Percentiles rank a stretch among this genome's conserved stretches.
Conservation (phyloP, 1,140 invertebrate species). For the Reticulitermes speratus region DNA sequence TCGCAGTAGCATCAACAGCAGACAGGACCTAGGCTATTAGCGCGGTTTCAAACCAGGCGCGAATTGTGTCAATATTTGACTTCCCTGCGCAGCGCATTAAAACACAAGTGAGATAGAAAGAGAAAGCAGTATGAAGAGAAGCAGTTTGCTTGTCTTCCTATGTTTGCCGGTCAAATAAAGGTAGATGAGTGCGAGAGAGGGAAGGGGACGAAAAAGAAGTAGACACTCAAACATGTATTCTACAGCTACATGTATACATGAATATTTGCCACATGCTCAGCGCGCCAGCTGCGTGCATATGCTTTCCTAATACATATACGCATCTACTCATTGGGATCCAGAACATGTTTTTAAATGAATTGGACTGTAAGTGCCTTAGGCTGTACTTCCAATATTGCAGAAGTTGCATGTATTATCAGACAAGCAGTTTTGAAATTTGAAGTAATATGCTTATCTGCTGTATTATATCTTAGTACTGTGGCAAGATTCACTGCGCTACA, state of each 20-base stretch:
- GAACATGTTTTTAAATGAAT: not conserved
- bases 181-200: not conserved
- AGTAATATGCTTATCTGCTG: no score
- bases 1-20: not conserved
- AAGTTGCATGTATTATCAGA: not conserved
- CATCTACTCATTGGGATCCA: not conserved
- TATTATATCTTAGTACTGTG: no score
- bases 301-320: not conserved
- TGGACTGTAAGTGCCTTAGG: no score
- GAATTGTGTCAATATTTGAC: constrained; percentile 33
- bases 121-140: constrained; percentile 21
- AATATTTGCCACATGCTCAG: not conserved
- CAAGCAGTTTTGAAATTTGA: not conserved
- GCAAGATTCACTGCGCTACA: no score
- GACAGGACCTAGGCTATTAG: constrained; percentile 32
- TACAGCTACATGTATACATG: not conserved
- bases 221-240: not conserved
- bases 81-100: constrained; percentile 28
- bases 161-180: constrained; percentile 24
- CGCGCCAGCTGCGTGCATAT: not conserved
- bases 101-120: constrained; percentile 10
- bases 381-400: not conserved
- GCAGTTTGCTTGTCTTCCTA: constrained; percentile 31
- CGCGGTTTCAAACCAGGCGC: constrained; percentile 30
- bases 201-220: not conserved